phyloP scores from a whole-genome alignment of 2,113 vertebrate species.

The Oceanodroma tethys region DNA sequence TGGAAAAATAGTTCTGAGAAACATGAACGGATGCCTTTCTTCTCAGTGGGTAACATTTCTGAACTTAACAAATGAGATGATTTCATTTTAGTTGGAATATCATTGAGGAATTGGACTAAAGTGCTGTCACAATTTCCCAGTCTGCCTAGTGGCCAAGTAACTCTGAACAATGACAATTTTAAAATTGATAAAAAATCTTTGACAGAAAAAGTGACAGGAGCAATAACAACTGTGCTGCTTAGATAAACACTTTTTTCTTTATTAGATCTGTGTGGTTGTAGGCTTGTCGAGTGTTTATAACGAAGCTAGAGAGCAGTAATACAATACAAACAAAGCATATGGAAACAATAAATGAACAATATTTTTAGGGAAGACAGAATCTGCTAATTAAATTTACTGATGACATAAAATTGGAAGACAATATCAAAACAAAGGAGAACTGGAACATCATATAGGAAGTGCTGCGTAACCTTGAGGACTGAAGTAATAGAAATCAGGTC shows the following conservation, averaged over 20 bases:
- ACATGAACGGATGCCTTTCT: not conserved
- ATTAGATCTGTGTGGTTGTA: not conserved
- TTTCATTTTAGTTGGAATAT: not conserved
- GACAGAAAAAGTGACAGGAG: not conserved
- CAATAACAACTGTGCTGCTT: not conserved
- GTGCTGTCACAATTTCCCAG: not conserved
- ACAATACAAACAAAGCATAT: not conserved
- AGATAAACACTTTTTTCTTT: not conserved
- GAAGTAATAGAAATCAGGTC: not conserved
- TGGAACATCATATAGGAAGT: not conserved
- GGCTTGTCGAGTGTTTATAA: not conserved
- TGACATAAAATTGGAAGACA: not conserved
- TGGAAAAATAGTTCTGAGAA: not conserved
- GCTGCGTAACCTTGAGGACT: not conserved
- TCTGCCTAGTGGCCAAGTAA: not conserved
- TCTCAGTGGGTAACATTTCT: not conserved
- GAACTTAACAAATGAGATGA: not conserved
- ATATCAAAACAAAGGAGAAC: not conserved
- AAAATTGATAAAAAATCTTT: not conserved
- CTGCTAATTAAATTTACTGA: not conserved
- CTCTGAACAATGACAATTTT: not conserved
- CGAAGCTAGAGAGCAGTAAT: not conserved
- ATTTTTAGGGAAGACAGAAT: not conserved
- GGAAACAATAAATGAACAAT: not conserved
- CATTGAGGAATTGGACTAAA: not conserved